A percentile compares a stretch with the other conserved stretches of the same genome.
These are phyloP conservation scores for Jordanella pulchra DNA, from an alignment of 2,797 vertebrate species.

Conservation along the genomic window DNA sequence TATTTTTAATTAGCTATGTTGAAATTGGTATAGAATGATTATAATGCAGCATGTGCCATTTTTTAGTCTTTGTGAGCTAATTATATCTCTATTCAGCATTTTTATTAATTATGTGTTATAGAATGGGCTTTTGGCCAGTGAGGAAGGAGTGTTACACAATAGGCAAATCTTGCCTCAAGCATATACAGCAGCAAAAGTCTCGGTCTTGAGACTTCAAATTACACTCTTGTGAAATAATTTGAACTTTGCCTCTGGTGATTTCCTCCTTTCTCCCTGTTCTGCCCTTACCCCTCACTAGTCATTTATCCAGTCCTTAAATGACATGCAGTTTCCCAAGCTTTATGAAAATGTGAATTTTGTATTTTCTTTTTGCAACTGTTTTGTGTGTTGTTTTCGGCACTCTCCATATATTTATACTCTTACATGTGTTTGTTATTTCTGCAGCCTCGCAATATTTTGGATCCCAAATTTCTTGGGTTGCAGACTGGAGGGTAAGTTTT, in stretches of 20 bases:
- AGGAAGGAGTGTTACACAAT: slow-evolving; percentile 64
- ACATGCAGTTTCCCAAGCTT: slow-evolving; percentile 33
- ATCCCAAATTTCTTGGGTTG: slow-evolving; percentile 87
- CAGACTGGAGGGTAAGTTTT: slow-evolving; percentile 90
- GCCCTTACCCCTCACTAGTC: slow-evolving; percentile 29
- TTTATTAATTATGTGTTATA: slow-evolving; percentile 58
- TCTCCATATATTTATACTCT: slow-evolving; percentile 24
- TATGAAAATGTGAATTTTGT: slow-evolving; percentile 10
- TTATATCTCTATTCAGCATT: slow-evolving; percentile 71
- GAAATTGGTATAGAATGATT: slow-evolving; percentile 31
- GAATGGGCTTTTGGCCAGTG: slow-evolving; percentile 57
- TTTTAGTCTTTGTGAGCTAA: slow-evolving; percentile 46
- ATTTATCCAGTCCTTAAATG: slow-evolving; percentile 51
- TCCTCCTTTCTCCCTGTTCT: slow-evolving; percentile 40
- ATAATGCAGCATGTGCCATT: slow-evolving; percentile 78
- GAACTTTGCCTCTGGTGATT: slow-evolving; percentile 59
- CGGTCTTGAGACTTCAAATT: slow-evolving; percentile 71
- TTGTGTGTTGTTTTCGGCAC: slow-evolving; percentile 20
- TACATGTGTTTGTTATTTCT: slow-evolving; percentile 61
- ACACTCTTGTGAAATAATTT: slow-evolving; percentile 72
- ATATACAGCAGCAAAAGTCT: slow-evolving; percentile 58
- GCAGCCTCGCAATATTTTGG: slow-evolving; percentile 87
- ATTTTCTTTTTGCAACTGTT: slow-evolving; percentile 15
- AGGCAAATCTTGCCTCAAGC: slow-evolving; percentile 65
- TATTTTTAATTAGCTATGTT: slow-evolving; percentile 10